A percentile compares a stretch with the other conserved stretches of the same genome.
These are phyloP conservation scores for Ctenopoma kingsleyae DNA, from an alignment of 2,797 vertebrate species.

Conservation along the genomic window DNA sequence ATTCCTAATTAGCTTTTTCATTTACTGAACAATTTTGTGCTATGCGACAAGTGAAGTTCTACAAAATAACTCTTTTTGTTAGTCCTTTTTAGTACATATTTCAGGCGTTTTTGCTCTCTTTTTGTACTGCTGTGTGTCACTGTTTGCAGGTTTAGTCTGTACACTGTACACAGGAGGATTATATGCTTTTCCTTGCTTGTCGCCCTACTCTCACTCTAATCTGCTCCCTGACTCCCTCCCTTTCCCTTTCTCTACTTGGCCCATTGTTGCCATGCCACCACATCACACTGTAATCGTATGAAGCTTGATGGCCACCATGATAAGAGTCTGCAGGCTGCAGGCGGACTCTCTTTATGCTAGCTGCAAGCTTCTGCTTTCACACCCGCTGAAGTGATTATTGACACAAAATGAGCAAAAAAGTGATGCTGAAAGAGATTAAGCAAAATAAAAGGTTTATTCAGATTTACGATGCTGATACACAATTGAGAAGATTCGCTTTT, in stretches of 20 bases:
- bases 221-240: conserved; percentile 58
- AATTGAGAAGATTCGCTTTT: conserved; percentile 1
- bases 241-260: conserved; percentile 42
- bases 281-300: conserved; percentile 63
- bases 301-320: conserved; percentile 66
- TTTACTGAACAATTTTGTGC: conserved; percentile 21
- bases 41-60: conserved; percentile 7
- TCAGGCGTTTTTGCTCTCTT: conserved; percentile 45
- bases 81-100: conserved; percentile 31
- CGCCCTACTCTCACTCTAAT: conserved; percentile 67
- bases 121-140: conserved; percentile 59
- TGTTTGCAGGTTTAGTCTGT: conserved; percentile 62
- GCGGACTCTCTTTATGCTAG: conserved; percentile 29
- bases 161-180: conserved; percentile 71
- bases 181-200: conserved; percentile 65
- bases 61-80: conserved; percentile 37
- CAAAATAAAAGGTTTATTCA: conserved; percentile 5
- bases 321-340: conserved; percentile 60
- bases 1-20: conserved; percentile 26
- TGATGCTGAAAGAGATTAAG: conserved; percentile 18
- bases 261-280: conserved; percentile 76
- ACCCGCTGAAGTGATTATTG: conserved; percentile 37
- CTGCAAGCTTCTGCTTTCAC: conserved; percentile 45
- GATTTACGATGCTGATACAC: conserved; percentile 4
- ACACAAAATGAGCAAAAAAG: conserved; percentile 33